Evolutionary conservation across 2,888 invertebrate genomes (phyloP).

Genomic region (Polietes domitor): DNA sequence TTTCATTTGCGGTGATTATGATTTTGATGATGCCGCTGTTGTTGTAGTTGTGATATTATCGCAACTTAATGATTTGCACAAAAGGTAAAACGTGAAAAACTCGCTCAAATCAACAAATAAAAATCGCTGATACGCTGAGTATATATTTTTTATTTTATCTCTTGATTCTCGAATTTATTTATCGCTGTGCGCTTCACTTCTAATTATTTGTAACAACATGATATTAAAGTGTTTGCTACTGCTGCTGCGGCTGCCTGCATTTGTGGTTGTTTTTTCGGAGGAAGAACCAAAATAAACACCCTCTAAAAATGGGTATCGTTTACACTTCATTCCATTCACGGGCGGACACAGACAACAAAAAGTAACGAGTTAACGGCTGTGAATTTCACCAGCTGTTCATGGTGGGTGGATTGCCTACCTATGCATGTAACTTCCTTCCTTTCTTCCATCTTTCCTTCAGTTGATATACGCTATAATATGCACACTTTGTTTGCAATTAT

Average conservation of each 20-base stretch:
- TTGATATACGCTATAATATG: not conserved
- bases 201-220: constrained; percentile 63
- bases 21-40: not conserved
- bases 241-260: not conserved
- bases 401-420: too few relatives aligned
- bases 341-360: constrained; percentile 13
- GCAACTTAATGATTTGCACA: constrained; percentile 61
- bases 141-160: not conserved
- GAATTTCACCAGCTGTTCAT: constrained; percentile 56
- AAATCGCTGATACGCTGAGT: not conserved
- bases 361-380: constrained; percentile 57
- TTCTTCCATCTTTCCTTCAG: not conserved
- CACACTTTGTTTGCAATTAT: not conserved
- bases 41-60: constrained; percentile 17
- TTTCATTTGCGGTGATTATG: constrained; percentile 60
- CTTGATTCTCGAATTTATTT: not conserved
- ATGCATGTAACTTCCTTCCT: not conserved
- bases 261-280: not conserved
- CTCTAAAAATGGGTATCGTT: not conserved
- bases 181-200: constrained; percentile 6
- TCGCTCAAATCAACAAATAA: constrained; percentile 9
- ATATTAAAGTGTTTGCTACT: constrained; percentile 29
- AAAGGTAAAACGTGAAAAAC: not conserved
- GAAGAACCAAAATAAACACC: not conserved
- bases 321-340: constrained; percentile 10